Evolutionary conservation across 2,888 invertebrate species (phyloP).

Genomic region (Hydriomena furcata): DNA sequence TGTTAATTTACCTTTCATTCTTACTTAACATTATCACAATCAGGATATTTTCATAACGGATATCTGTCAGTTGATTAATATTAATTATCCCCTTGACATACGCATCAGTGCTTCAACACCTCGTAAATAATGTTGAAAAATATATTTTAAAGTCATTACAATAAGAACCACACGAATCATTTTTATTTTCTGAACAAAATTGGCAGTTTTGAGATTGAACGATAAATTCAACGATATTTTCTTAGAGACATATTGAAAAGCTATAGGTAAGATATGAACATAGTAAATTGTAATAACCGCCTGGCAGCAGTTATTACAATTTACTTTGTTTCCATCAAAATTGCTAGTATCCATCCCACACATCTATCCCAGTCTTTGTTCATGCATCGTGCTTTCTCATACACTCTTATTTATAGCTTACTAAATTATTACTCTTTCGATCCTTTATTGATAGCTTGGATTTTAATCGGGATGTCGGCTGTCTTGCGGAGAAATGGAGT

Average conservation of each 20-base stretch:
- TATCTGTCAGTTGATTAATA: constrained; percentile 50
- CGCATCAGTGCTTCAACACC: constrained; percentile 19
- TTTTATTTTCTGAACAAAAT: constrained; percentile 23
- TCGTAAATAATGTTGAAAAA: constrained; percentile 8
- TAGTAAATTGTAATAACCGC: background rate
- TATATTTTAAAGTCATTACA: constrained; percentile 15
- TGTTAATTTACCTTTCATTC: constrained; percentile 10
- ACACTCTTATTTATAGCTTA: background rate
- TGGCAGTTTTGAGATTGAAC: constrained; percentile 32
- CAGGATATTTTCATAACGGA: constrained; percentile 45
- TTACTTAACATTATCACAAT: constrained; percentile 11
- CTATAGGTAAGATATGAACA: background rate
- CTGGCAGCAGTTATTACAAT: background rate
- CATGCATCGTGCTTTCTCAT: background rate
- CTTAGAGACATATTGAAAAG: constrained; percentile 4
- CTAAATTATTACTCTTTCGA: constrained; percentile 13
- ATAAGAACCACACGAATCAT: constrained; percentile 6
- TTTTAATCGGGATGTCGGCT: constrained; percentile 35
- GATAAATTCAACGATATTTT: constrained; percentile 35
- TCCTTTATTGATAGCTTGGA: constrained; percentile 46
- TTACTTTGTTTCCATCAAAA: background rate
- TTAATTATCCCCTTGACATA: constrained; percentile 49
- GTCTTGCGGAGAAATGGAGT: constrained; percentile 26
- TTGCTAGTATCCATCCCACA: background rate
- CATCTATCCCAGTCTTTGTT: background rate